A percentile compares a stretch with the other conserved stretches of the same genome.
Evolutionary conservation across 2,797 vertebrate genomes (phyloP).

Genomic region (Acanthurus lineatus): DNA sequence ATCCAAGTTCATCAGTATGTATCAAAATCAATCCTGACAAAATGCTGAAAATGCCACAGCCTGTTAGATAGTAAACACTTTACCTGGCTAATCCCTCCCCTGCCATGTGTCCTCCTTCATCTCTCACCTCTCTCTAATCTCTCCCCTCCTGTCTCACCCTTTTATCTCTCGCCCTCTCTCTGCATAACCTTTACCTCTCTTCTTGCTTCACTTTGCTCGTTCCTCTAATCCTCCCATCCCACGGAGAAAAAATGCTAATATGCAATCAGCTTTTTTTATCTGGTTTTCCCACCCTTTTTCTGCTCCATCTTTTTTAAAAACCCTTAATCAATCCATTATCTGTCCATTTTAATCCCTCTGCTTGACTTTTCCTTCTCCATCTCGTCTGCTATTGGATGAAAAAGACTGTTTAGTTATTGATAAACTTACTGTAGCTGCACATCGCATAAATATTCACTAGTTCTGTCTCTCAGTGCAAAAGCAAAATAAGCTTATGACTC

Average conservation of each 20-base stretch:
- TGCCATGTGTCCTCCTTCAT: slow-evolving; percentile 46
- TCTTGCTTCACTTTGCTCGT: slow-evolving; percentile 29
- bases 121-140: slow-evolving; percentile 55
- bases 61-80: slow-evolving; percentile 45
- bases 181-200: slow-evolving; percentile 57
- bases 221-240: slow-evolving; percentile 35
- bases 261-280: slow-evolving; percentile 19
- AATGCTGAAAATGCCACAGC: slow-evolving; percentile 40
- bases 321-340: slow-evolving; percentile 2
- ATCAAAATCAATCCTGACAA: slow-evolving; percentile 42
- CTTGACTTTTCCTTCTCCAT: slow-evolving; percentile 36
- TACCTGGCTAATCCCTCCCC: slow-evolving; percentile 55
- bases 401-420: slow-evolving; percentile 75
- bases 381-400: slow-evolving; percentile 36
- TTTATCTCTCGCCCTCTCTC: slow-evolving; percentile 30
- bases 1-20: slow-evolving; percentile 39
- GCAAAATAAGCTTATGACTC: slow-evolving; percentile 67
- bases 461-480: slow-evolving; percentile 61
- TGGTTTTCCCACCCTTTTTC: not conserved
- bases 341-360: slow-evolving; percentile 27
- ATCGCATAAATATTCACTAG: slow-evolving; percentile 74
- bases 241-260: slow-evolving; percentile 29
- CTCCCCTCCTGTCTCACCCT: slow-evolving; percentile 30
- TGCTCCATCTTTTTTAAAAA: not conserved
- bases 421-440: slow-evolving; percentile 66